Base-by-base conservation (phyloP, 1,140 invertebrate genomes). In the Orchestia grillus region DNA sequence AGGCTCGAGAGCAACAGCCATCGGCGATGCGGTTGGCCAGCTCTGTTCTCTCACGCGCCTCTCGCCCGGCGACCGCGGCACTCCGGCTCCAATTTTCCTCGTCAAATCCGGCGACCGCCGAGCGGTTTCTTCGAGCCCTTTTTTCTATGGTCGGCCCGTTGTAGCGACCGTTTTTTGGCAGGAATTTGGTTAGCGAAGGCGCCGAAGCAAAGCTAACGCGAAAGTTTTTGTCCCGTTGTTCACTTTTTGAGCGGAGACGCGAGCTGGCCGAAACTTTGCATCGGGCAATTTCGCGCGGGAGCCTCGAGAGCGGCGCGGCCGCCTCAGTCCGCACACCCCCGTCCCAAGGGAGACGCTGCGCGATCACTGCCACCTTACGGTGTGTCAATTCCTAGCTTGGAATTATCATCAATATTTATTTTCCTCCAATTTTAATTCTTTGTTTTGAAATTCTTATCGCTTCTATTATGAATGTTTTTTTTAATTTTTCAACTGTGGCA, bases 191-290 rank as follows among this genome's bases (percentile, higher is more conserved):
- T 36, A 77, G 62, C 28, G 62, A 19, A 77, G 62, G 28, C 62
- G 62, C 11, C 62, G 62, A 77, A 77, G 62, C 62, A 77, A 77
- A 77, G 62, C 62, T 77, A 77, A 77, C 62, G 62, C 36, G 62
- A 77, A 77, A 77, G 62, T 77, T 77, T 77, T 77, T 77, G 62
- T 77, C 62, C 62, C 62, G 62, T 77, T 77, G 62, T 77, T 77
- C 1, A 36, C 28, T 77, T 77, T 77, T 77, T 77, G 11, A 36
- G 11, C 62, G 62, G 62, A 77, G 62, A 77, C 62, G 36, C 62
- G 62, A 19, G 62, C 36, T 77, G 36, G 28, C 62, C 11, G 62
- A 77, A 1, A 77, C 15, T 77, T 77, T 36, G 62, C 62, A 77
- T 77, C 62, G 62, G 15, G 3, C 15, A 36, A 77, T 36, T 77